Conservation (phyloP, 2,888 invertebrate species). For the Ochlodes sylvanus region DNA sequence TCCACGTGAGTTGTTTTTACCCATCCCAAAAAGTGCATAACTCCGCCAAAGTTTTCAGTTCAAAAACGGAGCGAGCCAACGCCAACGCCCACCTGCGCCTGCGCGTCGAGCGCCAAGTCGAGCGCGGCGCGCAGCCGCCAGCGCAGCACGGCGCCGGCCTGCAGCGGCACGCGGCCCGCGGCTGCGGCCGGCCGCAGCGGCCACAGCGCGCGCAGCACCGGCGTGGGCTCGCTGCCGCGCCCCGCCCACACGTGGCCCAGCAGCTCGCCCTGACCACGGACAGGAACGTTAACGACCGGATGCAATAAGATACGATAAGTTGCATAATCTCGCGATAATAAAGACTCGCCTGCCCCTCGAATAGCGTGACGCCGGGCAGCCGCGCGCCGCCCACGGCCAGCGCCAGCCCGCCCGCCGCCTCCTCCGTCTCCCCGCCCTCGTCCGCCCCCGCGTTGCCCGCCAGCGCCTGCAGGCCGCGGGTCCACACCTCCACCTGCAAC, state of each 20-base stretch:
- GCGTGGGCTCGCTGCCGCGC: slow-evolving; percentile 61
- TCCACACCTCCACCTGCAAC: slow-evolving; percentile 57
- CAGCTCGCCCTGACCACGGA: slow-evolving; percentile 59
- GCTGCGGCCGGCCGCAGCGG: slow-evolving; percentile 39
- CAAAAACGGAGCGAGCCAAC: no score
- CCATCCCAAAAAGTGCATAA: no score
- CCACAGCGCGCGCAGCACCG: slow-evolving; percentile 59
- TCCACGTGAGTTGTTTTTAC: no score
- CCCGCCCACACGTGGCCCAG: slow-evolving; percentile 73
- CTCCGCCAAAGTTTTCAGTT: no score
- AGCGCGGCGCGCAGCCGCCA: slow-evolving; percentile 40
- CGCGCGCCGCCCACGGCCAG: slow-evolving; percentile 59
- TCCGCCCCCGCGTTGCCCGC: slow-evolving; percentile 39
- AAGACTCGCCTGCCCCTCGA: slow-evolving; percentile 46
- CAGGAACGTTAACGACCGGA: not conserved
- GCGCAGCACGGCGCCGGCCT: slow-evolving; percentile 42
- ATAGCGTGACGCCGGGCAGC: slow-evolving; percentile 52
- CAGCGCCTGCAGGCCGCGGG: slow-evolving; percentile 46
- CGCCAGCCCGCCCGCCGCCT: slow-evolving; percentile 55
- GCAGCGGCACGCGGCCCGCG: slow-evolving; percentile 33
- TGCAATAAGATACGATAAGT: no score
- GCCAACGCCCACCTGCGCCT: slow-evolving; percentile 41
- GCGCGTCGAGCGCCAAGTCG: slow-evolving; percentile 49
- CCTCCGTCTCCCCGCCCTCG: slow-evolving; percentile 46
- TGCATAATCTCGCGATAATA: no score